Conservation (phyloP, 2,113 vertebrate genomes). For the Echinops telfairi region DNA sequence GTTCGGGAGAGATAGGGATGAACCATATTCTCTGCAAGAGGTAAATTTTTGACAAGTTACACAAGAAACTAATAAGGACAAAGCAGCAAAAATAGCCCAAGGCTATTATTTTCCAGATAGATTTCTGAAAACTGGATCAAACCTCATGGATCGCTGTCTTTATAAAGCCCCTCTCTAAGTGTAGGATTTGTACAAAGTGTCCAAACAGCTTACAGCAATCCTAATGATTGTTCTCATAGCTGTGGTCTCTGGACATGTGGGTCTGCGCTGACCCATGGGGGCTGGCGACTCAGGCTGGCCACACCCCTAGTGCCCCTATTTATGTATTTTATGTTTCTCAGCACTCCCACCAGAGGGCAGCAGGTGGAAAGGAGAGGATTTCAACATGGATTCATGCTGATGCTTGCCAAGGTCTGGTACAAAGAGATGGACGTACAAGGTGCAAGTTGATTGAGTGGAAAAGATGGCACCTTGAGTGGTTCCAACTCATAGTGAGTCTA, state of each 20-base stretch:
- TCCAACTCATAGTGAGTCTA: not conserved
- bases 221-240: slow-evolving; percentile 22
- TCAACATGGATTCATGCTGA: not conserved
- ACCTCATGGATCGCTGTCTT: not conserved
- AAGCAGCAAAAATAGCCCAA: slow-evolving; percentile 1
- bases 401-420: not conserved
- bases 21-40: slow-evolving; percentile 3
- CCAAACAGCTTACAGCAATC: not conserved
- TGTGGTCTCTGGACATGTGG: not conserved
- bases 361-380: slow-evolving; percentile 70
- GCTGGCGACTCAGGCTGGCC: not conserved
- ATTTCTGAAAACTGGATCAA: slow-evolving; percentile 41
- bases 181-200: slow-evolving; percentile 8
- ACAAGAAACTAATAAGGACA: not conserved
- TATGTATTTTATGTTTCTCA: slow-evolving; percentile 11
- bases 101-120: not conserved
- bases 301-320: not conserved
- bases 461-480: not conserved
- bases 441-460: not conserved
- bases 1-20: not conserved
- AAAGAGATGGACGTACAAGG: no score
- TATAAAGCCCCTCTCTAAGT: slow-evolving; percentile 21
- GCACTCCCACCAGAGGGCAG: slow-evolving; percentile 79
- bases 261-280: not conserved
- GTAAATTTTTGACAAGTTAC: not conserved